A percentile compares a stretch with the other conserved stretches of the same genome.
phyloP scores from a whole-genome alignment of 2,888 invertebrate species.

The Lochmaea capreae region DNA sequence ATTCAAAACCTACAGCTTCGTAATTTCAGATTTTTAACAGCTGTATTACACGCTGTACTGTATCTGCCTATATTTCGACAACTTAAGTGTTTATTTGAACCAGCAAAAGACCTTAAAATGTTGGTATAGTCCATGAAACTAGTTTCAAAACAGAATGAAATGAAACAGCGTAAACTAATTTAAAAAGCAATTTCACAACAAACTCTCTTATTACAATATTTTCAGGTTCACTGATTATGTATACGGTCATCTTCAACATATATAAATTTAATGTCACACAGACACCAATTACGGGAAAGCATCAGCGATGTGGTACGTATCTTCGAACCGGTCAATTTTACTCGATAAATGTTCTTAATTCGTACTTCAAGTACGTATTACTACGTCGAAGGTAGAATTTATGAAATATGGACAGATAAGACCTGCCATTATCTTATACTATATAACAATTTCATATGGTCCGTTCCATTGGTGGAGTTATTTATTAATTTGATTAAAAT shows the following conservation, averaged over 20 bases:
- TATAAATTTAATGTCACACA: conserved; percentile 7
- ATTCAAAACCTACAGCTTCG: no score
- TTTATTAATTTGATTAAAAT: neutral
- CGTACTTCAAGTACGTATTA: conserved; percentile 40
- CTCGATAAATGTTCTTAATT: conserved; percentile 44
- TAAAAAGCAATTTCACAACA: no score
- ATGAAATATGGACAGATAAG: conserved; percentile 42
- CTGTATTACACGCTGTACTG: no score
- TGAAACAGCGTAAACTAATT: no score
- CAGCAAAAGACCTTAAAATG: no score
- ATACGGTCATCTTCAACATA: neutral
- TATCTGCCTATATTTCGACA: no score
- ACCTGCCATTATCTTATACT: conserved; percentile 40
- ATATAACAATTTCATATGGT: conserved; percentile 24
- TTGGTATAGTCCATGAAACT: no score
- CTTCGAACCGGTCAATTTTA: conserved; percentile 36
- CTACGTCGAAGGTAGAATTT: conserved; percentile 39
- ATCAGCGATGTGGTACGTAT: conserved; percentile 19
- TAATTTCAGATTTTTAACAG: no score
- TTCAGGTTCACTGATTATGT: neutral
- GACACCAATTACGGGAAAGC: conserved; percentile 26
- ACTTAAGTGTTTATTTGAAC: no score
- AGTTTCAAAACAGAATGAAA: no score
- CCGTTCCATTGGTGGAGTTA: neutral
- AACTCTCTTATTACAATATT: no score